Evolutionary conservation across 2,888 invertebrate genomes (phyloP), one percentile per base, ranked within the genome.

Genomic region (Oxyteleia sp.): DNA sequence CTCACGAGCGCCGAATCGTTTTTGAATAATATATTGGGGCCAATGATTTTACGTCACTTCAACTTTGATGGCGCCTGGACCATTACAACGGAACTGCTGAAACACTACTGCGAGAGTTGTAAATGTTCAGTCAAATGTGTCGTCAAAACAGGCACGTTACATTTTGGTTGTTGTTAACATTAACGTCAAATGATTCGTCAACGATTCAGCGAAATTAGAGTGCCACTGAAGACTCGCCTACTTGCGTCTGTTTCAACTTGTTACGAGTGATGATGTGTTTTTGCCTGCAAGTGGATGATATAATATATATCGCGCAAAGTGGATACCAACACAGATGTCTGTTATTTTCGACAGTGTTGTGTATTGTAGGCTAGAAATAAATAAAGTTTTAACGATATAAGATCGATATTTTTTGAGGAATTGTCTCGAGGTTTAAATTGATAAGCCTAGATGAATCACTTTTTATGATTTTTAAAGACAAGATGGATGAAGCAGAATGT

Each of bases 121-220:
- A 38, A 38, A 38, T 38, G 38, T 38, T 38, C 38, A 11, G 13
- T n/a, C n/a, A 38, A 38, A 38, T 38, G 38, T 38, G n/a, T 2
- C n/a, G 38, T 38, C 38, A n/a, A 38, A 38, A 38, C 38, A 38
- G n/a, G 11, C 38, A 4, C 38, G 13, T 38, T 38, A 38, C 38
- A n/a, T 38, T 38, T 38, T 2, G 38, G 38, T 11, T 4, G 11
- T 38, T 38, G 38, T n/a, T 38, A 38, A 38, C 38, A 38, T 38
- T 38, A 38, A 38, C 2, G n/a, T 13, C 2, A 4, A 38, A 38
- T 38, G 38, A 38, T n/a, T 38, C 38, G n/a, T 38, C 38, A 38
- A n/a, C 38, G 4, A n/a, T 38, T 38, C 38, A n/a, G n/a, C 38
- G 38, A n/a, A 38, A 38, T 38, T 38, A 32, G 32, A 32, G 32